Evolutionary conservation across 2,888 invertebrate genomes (phyloP).

Genomic region (Axea sp.): DNA sequence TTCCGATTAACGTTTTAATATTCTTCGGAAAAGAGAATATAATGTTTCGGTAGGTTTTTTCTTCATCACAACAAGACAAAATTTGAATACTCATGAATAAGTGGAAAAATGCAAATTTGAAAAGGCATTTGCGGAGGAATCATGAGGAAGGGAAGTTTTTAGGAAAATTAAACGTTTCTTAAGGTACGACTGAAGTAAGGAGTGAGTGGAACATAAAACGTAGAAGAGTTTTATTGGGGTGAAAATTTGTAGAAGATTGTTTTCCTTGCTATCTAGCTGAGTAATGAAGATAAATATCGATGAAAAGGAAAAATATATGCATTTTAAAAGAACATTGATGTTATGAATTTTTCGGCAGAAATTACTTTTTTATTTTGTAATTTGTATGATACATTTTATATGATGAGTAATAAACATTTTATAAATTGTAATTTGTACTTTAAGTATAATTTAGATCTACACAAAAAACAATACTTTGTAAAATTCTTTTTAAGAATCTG

Average conservation of each 20-base stretch:
- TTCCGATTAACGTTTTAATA: too few relatives aligned
- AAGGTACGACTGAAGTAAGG: constrained; percentile 11
- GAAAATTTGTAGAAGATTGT: constrained; percentile 40
- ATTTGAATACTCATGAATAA: constrained; percentile 13
- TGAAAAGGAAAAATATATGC: constrained; percentile 13
- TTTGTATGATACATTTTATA: too few relatives aligned
- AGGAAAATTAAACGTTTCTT: constrained; percentile 15
- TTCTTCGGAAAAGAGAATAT: neutral
- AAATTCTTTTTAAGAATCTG: too few relatives aligned
- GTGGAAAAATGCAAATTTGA: constrained; percentile 11
- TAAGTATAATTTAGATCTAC: too few relatives aligned
- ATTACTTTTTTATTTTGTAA: neutral
- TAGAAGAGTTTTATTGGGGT: constrained; percentile 33
- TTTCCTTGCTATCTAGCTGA: constrained; percentile 25
- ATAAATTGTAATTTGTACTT: too few relatives aligned
- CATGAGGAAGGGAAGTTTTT: neutral
- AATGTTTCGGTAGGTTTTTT: neutral
- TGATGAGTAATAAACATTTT: too few relatives aligned
- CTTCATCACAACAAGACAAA: constrained; percentile 7
- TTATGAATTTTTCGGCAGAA: neutral
- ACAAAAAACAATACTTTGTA: too few relatives aligned
- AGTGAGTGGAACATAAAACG: constrained; percentile 24
- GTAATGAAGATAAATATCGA: constrained; percentile 19
- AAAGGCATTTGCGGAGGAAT: neutral
- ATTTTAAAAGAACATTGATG: constrained; percentile 2